Evolutionary conservation across 2,888 invertebrate species (phyloP).

Genomic region (Neoascia interrupta): DNA sequence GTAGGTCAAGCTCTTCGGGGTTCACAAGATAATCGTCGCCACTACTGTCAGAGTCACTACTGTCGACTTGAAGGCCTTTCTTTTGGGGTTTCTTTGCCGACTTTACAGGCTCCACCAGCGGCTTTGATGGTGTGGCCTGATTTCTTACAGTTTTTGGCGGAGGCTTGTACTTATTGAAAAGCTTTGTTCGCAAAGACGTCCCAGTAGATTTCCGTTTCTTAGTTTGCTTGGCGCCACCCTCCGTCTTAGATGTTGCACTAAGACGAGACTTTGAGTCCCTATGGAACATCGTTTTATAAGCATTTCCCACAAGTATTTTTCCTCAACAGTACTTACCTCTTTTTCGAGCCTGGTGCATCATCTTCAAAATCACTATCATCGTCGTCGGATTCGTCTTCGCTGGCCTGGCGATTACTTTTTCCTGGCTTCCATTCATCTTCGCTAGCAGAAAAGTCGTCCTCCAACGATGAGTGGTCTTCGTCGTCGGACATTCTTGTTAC

Average conservation of each 20-base stretch:
- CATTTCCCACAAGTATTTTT: too few species aligned
- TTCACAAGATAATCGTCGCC: slow-evolving; percentile 82
- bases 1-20: slow-evolving; percentile 81
- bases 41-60: slow-evolving; percentile 77
- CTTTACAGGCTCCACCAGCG: slow-evolving; percentile 68
- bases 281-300: not conserved
- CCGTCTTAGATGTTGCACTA: slow-evolving; percentile 7
- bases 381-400: slow-evolving; percentile 77
- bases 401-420: slow-evolving; percentile 65
- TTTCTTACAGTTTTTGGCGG: slow-evolving; percentile 73
- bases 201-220: slow-evolving; percentile 62
- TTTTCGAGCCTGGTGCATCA: slow-evolving; percentile 15
- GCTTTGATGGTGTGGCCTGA: slow-evolving; percentile 64
- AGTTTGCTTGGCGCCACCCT: slow-evolving; percentile 20
- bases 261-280: slow-evolving; percentile 11
- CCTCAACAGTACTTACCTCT: slow-evolving; percentile 16
- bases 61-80: not conserved
- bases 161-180: slow-evolving; percentile 77
- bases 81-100: not conserved
- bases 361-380: slow-evolving; percentile 77
- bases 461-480: slow-evolving; percentile 75
- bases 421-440: slow-evolving; percentile 78
- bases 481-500: slow-evolving; percentile 75
- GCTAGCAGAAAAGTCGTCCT: slow-evolving; percentile 78
- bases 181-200: slow-evolving; percentile 69